Conservation (phyloP, 2,113 vertebrate species). For the Reinhardtius hippoglossoides region DNA sequence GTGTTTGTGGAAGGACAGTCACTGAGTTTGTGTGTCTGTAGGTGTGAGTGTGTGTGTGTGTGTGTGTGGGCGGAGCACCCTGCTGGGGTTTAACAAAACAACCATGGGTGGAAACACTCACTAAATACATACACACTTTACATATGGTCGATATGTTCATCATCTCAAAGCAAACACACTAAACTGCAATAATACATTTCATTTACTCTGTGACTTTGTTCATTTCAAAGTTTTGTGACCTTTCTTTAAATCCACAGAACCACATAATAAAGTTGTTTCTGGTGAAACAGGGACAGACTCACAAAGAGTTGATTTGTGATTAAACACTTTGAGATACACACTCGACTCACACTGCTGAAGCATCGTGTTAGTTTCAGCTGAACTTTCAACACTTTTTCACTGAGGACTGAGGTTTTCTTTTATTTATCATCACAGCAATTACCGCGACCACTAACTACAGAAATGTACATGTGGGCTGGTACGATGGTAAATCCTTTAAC, state of each 20-base stretch:
- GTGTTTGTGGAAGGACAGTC: too few species aligned
- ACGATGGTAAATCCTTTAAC: background rate
- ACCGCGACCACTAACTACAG: too few species aligned
- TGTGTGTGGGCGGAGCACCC: conserved; percentile 28
- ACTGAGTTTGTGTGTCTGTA: background rate
- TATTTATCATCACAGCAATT: background rate
- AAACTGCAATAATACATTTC: background rate
- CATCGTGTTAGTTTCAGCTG: conserved; percentile 10
- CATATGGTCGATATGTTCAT: background rate
- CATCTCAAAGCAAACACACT: background rate
- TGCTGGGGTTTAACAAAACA: conserved; percentile 50
- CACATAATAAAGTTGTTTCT: too few species aligned
- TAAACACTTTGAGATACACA: background rate
- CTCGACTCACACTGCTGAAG: background rate
- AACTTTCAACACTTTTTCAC: conserved; percentile 15
- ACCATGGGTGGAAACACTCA: conserved; percentile 1
- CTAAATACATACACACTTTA: background rate
- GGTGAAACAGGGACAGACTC: background rate
- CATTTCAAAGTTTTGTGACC: too few species aligned
- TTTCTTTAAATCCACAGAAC: too few species aligned
- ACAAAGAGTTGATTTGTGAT: background rate
- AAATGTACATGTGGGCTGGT: too few species aligned
- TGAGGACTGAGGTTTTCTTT: background rate
- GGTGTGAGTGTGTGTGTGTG: background rate
- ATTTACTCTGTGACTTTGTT: background rate